phyloP scores from a whole-genome alignment of 2,888 invertebrate genomes.

The Philopedon plagiatum region DNA sequence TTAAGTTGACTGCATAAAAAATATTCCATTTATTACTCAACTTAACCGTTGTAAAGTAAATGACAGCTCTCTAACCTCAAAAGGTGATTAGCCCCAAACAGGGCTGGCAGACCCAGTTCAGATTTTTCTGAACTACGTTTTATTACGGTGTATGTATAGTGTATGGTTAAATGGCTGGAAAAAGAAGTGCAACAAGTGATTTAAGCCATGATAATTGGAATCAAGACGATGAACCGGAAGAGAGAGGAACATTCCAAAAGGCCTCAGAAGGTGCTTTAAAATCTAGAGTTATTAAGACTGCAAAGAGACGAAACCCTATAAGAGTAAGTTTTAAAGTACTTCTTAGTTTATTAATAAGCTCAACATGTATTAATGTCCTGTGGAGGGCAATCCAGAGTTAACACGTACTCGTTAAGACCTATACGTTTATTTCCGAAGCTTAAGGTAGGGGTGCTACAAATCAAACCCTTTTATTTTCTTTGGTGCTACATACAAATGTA shows the following conservation, averaged over 20 bases:
- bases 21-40: not conserved
- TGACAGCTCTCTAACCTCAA: slow-evolving; percentile 15
- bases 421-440: too few species aligned
- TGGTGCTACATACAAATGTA: too few species aligned
- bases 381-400: too few species aligned
- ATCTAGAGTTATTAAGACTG: slow-evolving; percentile 84
- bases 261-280: slow-evolving; percentile 81
- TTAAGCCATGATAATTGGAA: slow-evolving; percentile 91
- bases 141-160: not conserved
- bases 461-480: too few species aligned
- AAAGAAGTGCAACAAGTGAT: slow-evolving; percentile 82
- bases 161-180: slow-evolving; percentile 75
- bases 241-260: slow-evolving; percentile 80
- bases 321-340: slow-evolving; percentile 50
- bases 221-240: slow-evolving; percentile 81
- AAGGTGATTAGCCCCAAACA: slow-evolving; percentile 19
- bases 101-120: not conserved
- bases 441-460: too few species aligned
- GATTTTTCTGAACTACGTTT: not conserved
- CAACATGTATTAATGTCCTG: too few species aligned
- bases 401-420: too few species aligned
- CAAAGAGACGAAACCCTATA: slow-evolving; percentile 75
- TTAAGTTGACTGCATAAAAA: not conserved
- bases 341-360: too few species aligned
- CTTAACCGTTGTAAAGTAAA: not conserved